These are phyloP conservation scores for Empis stercorea DNA, from an alignment of 2,888 invertebrate genomes.

Conservation along the genomic window DNA sequence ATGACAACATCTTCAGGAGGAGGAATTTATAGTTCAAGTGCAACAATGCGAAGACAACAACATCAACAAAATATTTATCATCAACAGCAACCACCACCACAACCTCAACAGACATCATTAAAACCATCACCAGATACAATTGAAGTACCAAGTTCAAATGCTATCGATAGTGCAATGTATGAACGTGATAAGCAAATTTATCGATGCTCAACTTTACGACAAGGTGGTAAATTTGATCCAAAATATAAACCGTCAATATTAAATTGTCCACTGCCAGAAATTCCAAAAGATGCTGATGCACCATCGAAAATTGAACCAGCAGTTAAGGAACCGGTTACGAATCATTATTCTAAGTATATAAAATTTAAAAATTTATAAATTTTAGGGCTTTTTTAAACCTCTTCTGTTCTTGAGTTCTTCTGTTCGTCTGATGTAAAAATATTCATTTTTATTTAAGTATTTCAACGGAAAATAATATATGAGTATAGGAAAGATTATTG, in stretches of 20 bases:
- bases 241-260: slow-evolving; percentile 37
- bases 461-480: no score
- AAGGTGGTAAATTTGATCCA: slow-evolving; percentile 36
- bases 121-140: slow-evolving; percentile 23
- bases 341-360: slow-evolving; percentile 30
- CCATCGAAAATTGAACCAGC: slow-evolving; percentile 25
- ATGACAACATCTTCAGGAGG: no score
- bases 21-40: no score
- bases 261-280: slow-evolving; percentile 36
- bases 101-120: slow-evolving; percentile 17
- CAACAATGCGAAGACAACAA: slow-evolving; percentile 3
- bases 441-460: no score
- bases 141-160: slow-evolving; percentile 25
- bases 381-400: background rate
- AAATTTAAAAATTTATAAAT: background rate
- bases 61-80: background rate
- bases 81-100: slow-evolving; percentile 14
- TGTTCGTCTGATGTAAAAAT: no score
- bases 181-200: slow-evolving; percentile 37
- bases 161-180: slow-evolving; percentile 32
- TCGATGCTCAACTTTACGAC: slow-evolving; percentile 34
- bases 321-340: slow-evolving; percentile 21
- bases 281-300: slow-evolving; percentile 33
- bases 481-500: no score
- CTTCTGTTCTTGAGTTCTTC: no score